Evolutionary conservation across 2,888 invertebrate genomes (phyloP).

Genomic region (Acrobasis repandana): DNA sequence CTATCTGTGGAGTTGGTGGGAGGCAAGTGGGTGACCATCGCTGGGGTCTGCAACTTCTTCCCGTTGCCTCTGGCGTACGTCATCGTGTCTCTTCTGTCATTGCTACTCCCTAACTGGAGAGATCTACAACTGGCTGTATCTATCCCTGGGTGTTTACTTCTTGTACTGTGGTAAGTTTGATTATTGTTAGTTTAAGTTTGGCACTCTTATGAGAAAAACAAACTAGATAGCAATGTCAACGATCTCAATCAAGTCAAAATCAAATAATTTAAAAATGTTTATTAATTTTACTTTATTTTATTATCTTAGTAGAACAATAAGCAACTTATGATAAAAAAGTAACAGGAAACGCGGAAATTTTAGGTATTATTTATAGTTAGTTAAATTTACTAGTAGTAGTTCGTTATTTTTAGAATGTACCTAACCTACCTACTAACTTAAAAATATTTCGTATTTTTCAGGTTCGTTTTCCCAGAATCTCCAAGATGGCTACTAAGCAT

Average conservation of each 20-base stretch:
- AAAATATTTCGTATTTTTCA: conserved; percentile 49
- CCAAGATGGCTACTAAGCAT: conserved; percentile 90
- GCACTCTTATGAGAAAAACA: neutral
- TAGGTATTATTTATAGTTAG: too few species aligned
- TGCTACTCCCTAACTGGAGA: conserved; percentile 88
- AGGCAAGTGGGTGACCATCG: conserved; percentile 90
- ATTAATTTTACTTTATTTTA: too few species aligned
- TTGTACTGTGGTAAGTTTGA: conserved; percentile 85
- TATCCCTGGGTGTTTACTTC: conserved; percentile 86
- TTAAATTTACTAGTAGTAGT: too few species aligned
- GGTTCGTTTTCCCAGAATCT: conserved; percentile 91
- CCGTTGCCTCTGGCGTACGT: conserved; percentile 90
- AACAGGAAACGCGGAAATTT: too few species aligned
- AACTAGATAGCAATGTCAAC: neutral
- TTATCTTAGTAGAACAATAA: too few species aligned
- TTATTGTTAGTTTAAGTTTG: neutral
- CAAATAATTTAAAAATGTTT: too few species aligned
- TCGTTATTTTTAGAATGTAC: too few species aligned
- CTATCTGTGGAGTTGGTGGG: conserved; percentile 90
- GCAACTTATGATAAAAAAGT: too few species aligned
- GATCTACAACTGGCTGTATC: conserved; percentile 88
- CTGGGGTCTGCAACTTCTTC: conserved; percentile 91
- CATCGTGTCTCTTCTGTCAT: conserved; percentile 87
- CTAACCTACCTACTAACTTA: too few species aligned
- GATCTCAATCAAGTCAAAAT: too few species aligned